Base-by-base conservation (phyloP, 2,797 vertebrate species). In the Danionella dracula region DNA sequence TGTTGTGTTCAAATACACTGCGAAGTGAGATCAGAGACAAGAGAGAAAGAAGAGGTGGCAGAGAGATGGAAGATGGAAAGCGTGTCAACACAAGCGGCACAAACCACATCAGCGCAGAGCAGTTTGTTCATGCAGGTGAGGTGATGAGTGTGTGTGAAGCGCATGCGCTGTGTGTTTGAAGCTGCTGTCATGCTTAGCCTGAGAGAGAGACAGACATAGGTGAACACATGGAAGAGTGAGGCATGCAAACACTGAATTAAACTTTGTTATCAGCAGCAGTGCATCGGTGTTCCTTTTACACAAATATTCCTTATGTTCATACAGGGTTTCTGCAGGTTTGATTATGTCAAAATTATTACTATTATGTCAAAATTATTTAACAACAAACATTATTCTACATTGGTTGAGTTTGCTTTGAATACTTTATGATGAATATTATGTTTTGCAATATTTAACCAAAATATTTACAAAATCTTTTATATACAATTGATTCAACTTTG, bases 1-100 rank as follows among this genome's bases (percentile, higher is more conserved):
- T 99, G 92, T 85, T 82, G 69, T 86, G 87, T 92, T 91, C 85
- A 91, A 90, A 88, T 86, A 92, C 66, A 88, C 85, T 88, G 87
- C 85, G 71, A 74, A 84, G 72, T 73, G 23, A 77, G 82, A 41
- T 23, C 23, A 58, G 27, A 15, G 63, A 82, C 76, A 81, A 84
- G 75, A 76, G 78, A 59, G 70, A 76, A 80, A 76, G 81, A 45
- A 19, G 53, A 55, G 62, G 64, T 57, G 35, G 35, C 44, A 61
- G 62, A 68, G 72, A 68, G 37, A 72, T 71, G 82, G 48, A 27
- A 27, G 23, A 71, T 53, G 60, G 70, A 70, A 45, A 78, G 45
- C 41, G 4, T 38, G 48, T 62, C 35, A 64, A 57, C 65, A 48
- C 37, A 57, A 63, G 53, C 38, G 2, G 41, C 54, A 70, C 63